These are phyloP conservation scores for Dromococcyx pavoninus DNA, from an alignment of 2,797 vertebrate species.

Conservation along the genomic window DNA sequence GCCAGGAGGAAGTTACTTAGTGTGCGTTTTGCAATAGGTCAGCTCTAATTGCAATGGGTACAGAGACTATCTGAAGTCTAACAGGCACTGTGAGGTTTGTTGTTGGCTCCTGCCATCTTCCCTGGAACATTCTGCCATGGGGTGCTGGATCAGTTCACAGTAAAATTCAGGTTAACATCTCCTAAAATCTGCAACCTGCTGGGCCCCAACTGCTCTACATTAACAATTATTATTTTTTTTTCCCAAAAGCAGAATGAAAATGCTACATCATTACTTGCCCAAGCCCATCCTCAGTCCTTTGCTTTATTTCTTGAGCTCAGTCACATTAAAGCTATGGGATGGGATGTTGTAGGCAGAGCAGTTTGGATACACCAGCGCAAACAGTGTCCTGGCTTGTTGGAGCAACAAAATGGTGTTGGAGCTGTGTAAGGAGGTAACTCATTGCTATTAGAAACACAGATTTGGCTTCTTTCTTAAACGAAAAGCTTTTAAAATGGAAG, in stretches of 20 bases:
- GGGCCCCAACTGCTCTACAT: not conserved
- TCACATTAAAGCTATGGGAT: not conserved
- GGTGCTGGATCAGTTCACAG: not conserved
- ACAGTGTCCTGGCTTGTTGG: not conserved
- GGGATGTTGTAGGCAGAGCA: not conserved
- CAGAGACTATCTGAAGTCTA: not conserved
- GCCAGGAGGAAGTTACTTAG: not conserved
- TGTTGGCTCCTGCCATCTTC: not conserved
- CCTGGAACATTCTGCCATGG: not conserved
- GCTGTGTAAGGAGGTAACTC: not conserved
- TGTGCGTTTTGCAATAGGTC: slow-evolving; percentile 19
- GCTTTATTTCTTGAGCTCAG: not conserved
- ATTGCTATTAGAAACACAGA: not conserved
- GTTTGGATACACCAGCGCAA: not conserved
- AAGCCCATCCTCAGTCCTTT: not conserved
- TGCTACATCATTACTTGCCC: accelerated
- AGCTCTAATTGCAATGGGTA: not conserved
- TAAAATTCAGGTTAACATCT: not conserved
- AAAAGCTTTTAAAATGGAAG: not conserved
- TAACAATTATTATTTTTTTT: not conserved
- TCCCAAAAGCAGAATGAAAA: not conserved
- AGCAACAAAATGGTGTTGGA: not conserved
- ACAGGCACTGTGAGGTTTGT: not conserved
- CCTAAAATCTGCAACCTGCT: not conserved
- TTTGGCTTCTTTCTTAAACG: not conserved